phyloP scores from a whole-genome alignment of 2,113 vertebrate species.

The Capra hircus region DNA sequence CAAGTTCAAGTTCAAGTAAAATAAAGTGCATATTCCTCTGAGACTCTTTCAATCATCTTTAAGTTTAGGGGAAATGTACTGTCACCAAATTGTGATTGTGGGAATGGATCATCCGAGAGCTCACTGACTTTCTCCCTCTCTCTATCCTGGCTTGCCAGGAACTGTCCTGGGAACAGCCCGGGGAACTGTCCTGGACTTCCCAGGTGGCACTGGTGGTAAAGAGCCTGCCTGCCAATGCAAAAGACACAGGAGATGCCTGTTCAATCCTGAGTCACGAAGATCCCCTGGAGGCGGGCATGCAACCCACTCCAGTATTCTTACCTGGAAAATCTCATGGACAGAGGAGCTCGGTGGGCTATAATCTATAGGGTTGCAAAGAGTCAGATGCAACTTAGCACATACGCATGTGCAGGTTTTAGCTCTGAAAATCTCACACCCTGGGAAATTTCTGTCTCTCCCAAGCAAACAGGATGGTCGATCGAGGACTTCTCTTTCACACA shows the following conservation, averaged over 20 bases:
- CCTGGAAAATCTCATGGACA: not conserved
- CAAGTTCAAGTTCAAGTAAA: constrained; percentile 20
- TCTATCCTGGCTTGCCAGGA: not conserved
- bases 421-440: not conserved
- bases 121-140: not conserved
- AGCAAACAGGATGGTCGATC: not conserved
- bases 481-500: not conserved
- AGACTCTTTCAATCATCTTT: not conserved
- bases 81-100: not conserved
- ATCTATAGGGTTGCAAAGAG: not conserved
- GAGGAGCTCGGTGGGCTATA: not conserved
- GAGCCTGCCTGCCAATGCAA: not conserved
- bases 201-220: not conserved
- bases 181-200: not conserved
- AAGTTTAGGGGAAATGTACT: not conserved
- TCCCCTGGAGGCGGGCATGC: not conserved
- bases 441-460: not conserved
- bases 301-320: not conserved
- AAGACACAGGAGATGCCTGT: not conserved
- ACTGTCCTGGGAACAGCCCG: not conserved
- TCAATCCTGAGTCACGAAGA: not conserved
- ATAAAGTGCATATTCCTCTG: not conserved
- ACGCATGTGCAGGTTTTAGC: not conserved
- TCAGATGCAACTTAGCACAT: not conserved
- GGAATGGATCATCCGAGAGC: not conserved